Percentiles rank a stretch among this genome's conserved stretches.
These are phyloP conservation scores for Kradibia gibbosae DNA, from an alignment of 1,140 invertebrate genomes.

Conservation along the genomic window DNA sequence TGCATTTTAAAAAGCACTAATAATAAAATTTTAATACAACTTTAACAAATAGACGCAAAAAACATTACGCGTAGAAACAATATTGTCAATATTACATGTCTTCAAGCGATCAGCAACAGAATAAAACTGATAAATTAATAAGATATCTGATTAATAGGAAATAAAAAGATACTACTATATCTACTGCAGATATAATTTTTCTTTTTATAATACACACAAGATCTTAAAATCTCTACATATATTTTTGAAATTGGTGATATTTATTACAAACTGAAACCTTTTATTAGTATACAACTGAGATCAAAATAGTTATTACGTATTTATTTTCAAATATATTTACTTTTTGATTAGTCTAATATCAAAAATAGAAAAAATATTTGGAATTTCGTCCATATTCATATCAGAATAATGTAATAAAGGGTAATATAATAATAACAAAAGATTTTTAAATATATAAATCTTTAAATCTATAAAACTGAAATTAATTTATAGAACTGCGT, in stretches of 20 bases:
- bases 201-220: background rate
- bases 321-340: too few species aligned
- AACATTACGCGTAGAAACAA: background rate
- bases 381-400: too few species aligned
- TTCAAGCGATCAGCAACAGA: background rate
- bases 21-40: background rate
- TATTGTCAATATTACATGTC: background rate
- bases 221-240: background rate
- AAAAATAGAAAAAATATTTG: too few species aligned
- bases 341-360: too few species aligned
- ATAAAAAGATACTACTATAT: constrained; percentile 6
- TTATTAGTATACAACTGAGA: too few species aligned
- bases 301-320: too few species aligned
- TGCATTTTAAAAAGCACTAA: constrained; percentile 32
- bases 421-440: too few species aligned
- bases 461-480: too few species aligned
- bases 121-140: constrained; percentile 2
- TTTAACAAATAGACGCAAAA: background rate
- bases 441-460: too few species aligned
- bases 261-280: too few species aligned
- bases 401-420: too few species aligned
- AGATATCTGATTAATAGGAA: background rate
- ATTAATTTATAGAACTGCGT: too few species aligned
- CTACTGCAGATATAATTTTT: background rate
- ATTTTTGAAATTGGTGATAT: constrained; percentile 8